Evolutionary conservation across 2,888 invertebrate species (phyloP), one percentile per base, ranked within the genome.

Genomic region (Dryadula phaetusa): DNA sequence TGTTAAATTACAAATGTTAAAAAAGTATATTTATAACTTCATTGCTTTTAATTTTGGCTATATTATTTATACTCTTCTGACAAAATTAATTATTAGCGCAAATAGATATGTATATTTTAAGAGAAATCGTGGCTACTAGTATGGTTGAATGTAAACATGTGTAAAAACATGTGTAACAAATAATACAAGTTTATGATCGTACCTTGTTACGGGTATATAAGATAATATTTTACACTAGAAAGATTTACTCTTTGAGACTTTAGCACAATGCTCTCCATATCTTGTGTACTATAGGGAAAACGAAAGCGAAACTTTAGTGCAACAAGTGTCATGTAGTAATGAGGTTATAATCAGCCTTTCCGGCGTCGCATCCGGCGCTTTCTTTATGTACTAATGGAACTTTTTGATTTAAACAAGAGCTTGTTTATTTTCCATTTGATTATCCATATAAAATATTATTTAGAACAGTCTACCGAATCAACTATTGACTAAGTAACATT

Each of bases 261-360:
- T 63, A 25, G 47, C 28, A 34, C 62, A 58, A 67, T 28, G 56
- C 63, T 66, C 56, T 34, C 32, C 61, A 68, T 66, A 46, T 61
- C 10, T 37, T 37, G 8, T 22, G 60, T 25, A 67, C 64, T 62
- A 22, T 65, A 70, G 60, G 64, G 67, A 62, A 71, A 76, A 76
- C 64, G 76, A 78, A 78, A 82, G 81, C 81, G 82, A 85, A 86
- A 84, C 76, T 71, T 82, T 71, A 72, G 66, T 73, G 74, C 67
- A 75, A 75, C 75, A 82, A 78, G 77, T 77, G 75, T 78, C 73
- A 71, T 76, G 75, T 72, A 75, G 78, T 84, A 88, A 86, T 80
- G 82, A 85, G 82, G 84, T 80, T 86, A 81, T 87, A 86, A 87
- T 86, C 80, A 82, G 81, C 83, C 86, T 84, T 88, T 87, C 87